Evolutionary conservation across 1,140 invertebrate species (phyloP), one percentile per base, ranked within the genome.

Genomic region (Psix sp.): DNA sequence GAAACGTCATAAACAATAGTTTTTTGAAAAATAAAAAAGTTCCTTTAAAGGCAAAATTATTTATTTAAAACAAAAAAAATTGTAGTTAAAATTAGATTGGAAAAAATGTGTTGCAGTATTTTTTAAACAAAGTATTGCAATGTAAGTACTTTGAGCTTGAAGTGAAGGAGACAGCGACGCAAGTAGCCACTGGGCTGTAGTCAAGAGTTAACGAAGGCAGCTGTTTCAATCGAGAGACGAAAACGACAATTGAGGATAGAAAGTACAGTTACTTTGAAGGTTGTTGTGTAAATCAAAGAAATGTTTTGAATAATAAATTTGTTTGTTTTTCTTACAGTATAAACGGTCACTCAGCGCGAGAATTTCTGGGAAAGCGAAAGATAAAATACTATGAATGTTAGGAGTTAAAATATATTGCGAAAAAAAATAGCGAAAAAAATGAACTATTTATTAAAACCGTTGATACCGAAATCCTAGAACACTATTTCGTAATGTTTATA

Each of bases 271-370:
- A 35, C 1, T 1, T n/a, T 20, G 31, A 5, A 7, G 5, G 6
- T 24, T 5, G 35, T n/a, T 39, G 18, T 17, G 14, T 20, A n/a
- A 26, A 24, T 5, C 4, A 9, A 24, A 24, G 21, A 10, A 7
- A 29, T 2, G 26, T 7, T 33, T 36, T 15, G 11, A 15, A 9
- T 7, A 17, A 35, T 10, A 29, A 35, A 9, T 14, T 48, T n/a
- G n/a, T 10, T 15, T 70, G 72, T 70, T 75, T 20, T 36, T 20
- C 48, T 11, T 75, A 65, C 54, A 39, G 60, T n/a, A 7, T 5
- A 3, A 18, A n/a, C 26, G 72, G 57, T 3, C 66, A 74, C 26
- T 13, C 63, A 0, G 40, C 39, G n/a, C n/a, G 31, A 38, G 18
- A 65, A 10, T 68, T 39, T 63, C 11, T 36, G 0, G 14, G 18